Percentiles rank a stretch among this genome's conserved stretches.
phyloP scores from a whole-genome alignment of 1,140 invertebrate species.

The Cepaea nemoralis region DNA sequence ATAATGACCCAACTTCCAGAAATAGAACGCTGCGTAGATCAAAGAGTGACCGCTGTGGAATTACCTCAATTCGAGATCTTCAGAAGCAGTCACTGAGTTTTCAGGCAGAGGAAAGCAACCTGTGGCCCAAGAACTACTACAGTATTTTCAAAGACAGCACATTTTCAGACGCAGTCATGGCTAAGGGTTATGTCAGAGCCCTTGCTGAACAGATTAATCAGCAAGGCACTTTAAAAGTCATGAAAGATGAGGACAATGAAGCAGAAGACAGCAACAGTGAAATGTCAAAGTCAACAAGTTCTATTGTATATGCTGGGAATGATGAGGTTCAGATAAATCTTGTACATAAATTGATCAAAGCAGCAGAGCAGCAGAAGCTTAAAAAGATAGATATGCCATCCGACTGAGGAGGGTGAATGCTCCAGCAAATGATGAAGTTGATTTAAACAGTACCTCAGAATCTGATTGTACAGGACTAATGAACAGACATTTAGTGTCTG shows the following conservation, averaged over 20 bases:
- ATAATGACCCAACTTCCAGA: background rate
- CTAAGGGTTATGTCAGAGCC: conserved; percentile 58
- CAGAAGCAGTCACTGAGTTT: conserved; percentile 20
- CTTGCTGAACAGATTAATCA: conserved; percentile 56
- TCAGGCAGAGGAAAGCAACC: conserved; percentile 32
- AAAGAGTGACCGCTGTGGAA: conserved; percentile 16
- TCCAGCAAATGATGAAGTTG: background rate
- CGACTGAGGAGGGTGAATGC: background rate
- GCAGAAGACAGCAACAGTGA: conserved; percentile 15
- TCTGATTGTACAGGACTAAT: background rate
- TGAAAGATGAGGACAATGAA: conserved; percentile 28
- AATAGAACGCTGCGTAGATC: background rate
- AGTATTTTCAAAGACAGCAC: conserved; percentile 47
- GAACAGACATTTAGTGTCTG: background rate
- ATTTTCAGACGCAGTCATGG: conserved; percentile 54
- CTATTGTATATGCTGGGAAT: background rate
- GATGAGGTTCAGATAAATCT: conserved; percentile 12
- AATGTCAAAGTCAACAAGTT: background rate
- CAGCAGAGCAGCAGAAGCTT: background rate
- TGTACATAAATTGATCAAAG: background rate
- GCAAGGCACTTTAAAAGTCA: conserved; percentile 1
- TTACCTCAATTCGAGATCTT: background rate
- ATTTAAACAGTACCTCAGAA: background rate
- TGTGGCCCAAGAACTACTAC: conserved; percentile 40
- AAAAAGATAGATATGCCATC: background rate